phyloP scores from a whole-genome alignment of 2,888 invertebrate species.

The Mellilla xanthometata region DNA sequence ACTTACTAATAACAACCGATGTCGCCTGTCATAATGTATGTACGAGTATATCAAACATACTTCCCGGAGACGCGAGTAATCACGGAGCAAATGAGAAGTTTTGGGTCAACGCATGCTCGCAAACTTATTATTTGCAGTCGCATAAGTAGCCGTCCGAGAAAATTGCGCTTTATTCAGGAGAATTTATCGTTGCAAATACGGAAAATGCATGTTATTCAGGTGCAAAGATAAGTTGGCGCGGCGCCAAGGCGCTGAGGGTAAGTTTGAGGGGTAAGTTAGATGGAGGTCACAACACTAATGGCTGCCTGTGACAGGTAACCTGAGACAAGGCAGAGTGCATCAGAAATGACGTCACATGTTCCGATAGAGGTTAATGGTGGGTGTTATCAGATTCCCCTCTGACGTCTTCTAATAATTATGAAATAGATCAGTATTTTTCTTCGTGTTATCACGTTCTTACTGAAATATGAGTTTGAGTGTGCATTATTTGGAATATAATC shows the following conservation, averaged over 20 bases:
- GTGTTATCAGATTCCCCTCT: constrained; percentile 18
- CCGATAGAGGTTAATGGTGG: constrained; percentile 37
- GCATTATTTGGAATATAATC: too few relatives aligned
- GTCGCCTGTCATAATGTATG: constrained; percentile 57
- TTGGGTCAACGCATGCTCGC: constrained; percentile 56
- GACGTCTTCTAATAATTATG: neutral
- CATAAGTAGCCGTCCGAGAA: constrained; percentile 31
- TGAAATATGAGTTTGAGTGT: too few relatives aligned
- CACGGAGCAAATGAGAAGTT: constrained; percentile 74
- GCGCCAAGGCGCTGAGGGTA: constrained; percentile 59
- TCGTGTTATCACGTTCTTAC: too few relatives aligned
- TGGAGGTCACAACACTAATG: constrained; percentile 75
- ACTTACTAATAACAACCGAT: constrained; percentile 62
- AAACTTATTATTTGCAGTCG: constrained; percentile 23
- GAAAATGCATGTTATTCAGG: constrained; percentile 35
- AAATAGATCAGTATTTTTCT: neutral
- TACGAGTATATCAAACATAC: constrained; percentile 46
- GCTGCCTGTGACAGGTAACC: constrained; percentile 76
- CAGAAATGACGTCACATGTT: constrained; percentile 42
- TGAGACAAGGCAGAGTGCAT: constrained; percentile 78
- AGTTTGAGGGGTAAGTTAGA: constrained; percentile 60
- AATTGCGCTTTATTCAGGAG: constrained; percentile 43
- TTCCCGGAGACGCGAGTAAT: constrained; percentile 60
- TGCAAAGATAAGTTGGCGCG: constrained; percentile 47
- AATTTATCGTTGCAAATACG: constrained; percentile 28